Evolutionary conservation across 1,140 invertebrate species (phyloP).

Genomic region (Cecropterus lyciades): DNA sequence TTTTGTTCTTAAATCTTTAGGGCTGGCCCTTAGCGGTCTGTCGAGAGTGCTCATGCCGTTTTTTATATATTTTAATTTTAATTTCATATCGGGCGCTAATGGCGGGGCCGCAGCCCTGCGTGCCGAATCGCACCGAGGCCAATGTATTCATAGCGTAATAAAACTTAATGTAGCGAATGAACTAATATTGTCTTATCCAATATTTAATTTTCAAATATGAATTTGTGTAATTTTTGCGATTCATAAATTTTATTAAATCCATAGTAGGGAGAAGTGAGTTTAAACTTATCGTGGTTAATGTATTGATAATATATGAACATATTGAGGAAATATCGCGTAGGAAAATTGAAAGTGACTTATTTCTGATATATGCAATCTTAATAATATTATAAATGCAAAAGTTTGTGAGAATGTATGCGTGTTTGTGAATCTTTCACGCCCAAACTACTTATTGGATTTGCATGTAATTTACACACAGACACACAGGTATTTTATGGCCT

Average conservation of each 20-base stretch:
- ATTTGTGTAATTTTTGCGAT: slow-evolving; percentile 72
- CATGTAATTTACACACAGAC: too few species aligned
- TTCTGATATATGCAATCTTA: too few species aligned
- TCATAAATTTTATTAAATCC: slow-evolving; percentile 71
- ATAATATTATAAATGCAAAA: too few species aligned
- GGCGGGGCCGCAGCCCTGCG: slow-evolving; percentile 77
- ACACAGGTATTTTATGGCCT: too few species aligned
- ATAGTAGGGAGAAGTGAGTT: slow-evolving; percentile 27
- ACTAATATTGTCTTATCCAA: slow-evolving; percentile 83
- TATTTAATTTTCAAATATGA: slow-evolving; percentile 80
- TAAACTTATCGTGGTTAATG: slow-evolving; percentile 4
- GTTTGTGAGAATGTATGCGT: too few species aligned
- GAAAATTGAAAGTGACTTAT: neutral
- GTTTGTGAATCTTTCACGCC: too few species aligned
- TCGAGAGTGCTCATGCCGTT: slow-evolving; percentile 73
- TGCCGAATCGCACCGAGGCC: slow-evolving; percentile 72
- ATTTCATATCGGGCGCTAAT: slow-evolving; percentile 83
- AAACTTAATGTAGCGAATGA: slow-evolving; percentile 82
- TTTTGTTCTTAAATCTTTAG: slow-evolving; percentile 67
- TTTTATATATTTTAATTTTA: slow-evolving; percentile 85
- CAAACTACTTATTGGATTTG: too few species aligned
- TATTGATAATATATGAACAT: slow-evolving; percentile 5
- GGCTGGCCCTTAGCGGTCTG: slow-evolving; percentile 80
- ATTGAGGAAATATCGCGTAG: neutral
- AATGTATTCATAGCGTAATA: slow-evolving; percentile 81